Base-by-base conservation (phyloP, 2,888 invertebrate genomes). In the Tenthredo amoena region DNA sequence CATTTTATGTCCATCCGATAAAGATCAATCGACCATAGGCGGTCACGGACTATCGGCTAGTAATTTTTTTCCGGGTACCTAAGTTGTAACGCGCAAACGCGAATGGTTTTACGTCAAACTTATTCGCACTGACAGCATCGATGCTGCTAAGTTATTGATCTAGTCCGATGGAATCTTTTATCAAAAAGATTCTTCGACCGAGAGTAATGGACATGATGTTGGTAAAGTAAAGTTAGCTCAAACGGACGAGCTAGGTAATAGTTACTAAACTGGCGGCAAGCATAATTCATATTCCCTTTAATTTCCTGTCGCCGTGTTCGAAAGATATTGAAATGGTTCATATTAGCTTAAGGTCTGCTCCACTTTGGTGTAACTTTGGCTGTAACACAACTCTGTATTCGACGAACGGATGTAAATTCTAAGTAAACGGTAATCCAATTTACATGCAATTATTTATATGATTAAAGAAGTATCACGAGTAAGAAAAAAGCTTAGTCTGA, bases 211-310 rank as follows among this genome's bases (percentile, higher is more conserved):
- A 58, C 81, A 40, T 37, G 58, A 62, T 62, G 40, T 81, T n/a
- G 21, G 34, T 21, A 40, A 81, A 81, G 40, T 21, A 50, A 81
- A 81, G 40, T 40, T 58, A 21, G 26, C 40, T 81, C 21, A 21
- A 81, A 62, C 40, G 37, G 81, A 40, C 21, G 7, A 40, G 15
- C 12, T 47, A 4, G 37, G 62, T 62, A 58, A 81, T 58, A 58
- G 81, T 81, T 77, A 21, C 15, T 81, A 62, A 81, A 81, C 62
- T 62, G 62, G 21, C 21, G 18, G 40, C 21, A 9, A 12, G 37
- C 31, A 81, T 81, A 83, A 83, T 83, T 83, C 83, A 83, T 83
- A 83, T 83, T 68, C 68, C 68, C 43, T 58, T 83, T 83, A 83
- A 83, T 83, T 83, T 83, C 83, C 83, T 83, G 83, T 83, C 47